These are phyloP conservation scores for Junonia oenone DNA, from an alignment of 2,888 invertebrate genomes.

Conservation along the genomic window DNA sequence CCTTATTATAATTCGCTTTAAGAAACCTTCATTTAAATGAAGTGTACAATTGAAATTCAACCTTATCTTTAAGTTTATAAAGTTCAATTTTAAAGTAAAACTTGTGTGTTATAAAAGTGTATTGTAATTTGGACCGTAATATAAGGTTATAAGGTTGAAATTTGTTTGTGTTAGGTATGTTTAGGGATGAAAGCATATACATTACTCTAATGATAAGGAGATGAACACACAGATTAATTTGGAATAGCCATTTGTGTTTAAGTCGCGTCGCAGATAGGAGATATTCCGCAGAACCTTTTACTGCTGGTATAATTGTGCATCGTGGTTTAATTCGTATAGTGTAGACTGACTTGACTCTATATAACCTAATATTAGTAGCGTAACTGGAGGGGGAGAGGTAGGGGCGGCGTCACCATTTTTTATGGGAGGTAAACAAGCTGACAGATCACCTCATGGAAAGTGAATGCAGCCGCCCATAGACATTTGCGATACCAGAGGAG, in stretches of 20 bases:
- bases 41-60: background rate
- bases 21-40: background rate
- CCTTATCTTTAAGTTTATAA: background rate
- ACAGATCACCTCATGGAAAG: no score
- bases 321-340: no score
- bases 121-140: background rate
- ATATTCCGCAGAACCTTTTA: background rate
- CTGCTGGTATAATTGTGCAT: no score
- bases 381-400: no score
- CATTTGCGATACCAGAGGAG: no score
- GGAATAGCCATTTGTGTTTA: slow-evolving; percentile 13
- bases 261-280: background rate
- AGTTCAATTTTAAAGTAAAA: background rate
- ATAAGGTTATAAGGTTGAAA: background rate
- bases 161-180: background rate
- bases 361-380: no score
- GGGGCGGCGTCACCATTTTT: no score
- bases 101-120: background rate
- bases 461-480: no score
- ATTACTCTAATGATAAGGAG: slow-evolving; percentile 25
- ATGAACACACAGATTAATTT: slow-evolving; percentile 27
- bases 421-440: no score
- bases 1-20: background rate
- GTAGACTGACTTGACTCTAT: no score
- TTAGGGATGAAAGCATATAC: slow-evolving; percentile 11